Conservation (phyloP, 2,797 vertebrate genomes). For the Brotula barbata region DNA sequence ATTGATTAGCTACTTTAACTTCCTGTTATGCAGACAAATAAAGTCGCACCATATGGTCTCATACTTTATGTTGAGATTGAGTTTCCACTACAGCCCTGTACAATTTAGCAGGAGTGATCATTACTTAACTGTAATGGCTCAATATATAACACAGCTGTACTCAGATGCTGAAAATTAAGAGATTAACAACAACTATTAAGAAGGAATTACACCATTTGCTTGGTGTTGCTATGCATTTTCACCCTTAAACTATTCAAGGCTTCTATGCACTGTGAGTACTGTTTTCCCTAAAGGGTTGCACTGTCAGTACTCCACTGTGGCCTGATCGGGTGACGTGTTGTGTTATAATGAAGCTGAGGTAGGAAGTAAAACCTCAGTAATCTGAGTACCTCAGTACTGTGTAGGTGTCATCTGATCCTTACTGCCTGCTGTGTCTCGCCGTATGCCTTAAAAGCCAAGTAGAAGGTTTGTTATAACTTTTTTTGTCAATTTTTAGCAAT, state of each 20-base stretch:
- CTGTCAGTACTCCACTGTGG: neutral
- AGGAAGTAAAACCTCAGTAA: slow-evolving; percentile 57
- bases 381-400: slow-evolving; percentile 36
- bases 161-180: neutral
- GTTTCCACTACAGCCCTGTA: neutral
- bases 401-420: slow-evolving; percentile 44
- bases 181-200: neutral
- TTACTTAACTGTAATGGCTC: neutral
- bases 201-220: neutral
- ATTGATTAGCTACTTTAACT: slow-evolving; percentile 10
- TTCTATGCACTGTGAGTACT: too few species aligned
- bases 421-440: slow-evolving; percentile 15
- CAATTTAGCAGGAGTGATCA: neutral
- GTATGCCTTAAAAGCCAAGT: slow-evolving; percentile 45
- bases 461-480: slow-evolving; percentile 15
- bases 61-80: neutral
- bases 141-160: neutral
- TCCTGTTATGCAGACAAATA: neutral
- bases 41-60: neutral
- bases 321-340: slow-evolving; percentile 39
- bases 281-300: too few species aligned
- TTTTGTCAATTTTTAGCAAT: too few species aligned
- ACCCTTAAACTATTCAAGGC: neutral
- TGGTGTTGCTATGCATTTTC: neutral
- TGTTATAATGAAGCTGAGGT: slow-evolving; percentile 21